Conservation (phyloP, 2,888 invertebrate genomes). For the Lysandra bellargus region DNA sequence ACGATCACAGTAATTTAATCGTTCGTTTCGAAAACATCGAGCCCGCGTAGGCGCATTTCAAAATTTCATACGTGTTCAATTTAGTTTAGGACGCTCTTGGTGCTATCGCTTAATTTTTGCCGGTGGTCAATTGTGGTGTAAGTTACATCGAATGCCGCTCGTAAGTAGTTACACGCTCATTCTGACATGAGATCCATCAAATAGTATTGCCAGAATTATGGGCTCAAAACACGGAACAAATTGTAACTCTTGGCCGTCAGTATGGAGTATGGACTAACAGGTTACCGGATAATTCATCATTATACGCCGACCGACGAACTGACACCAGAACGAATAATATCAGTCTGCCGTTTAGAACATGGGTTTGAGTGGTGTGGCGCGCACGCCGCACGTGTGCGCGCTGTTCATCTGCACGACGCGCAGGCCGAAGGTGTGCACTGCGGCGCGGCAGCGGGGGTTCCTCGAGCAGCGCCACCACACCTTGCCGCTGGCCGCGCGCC, state of each 20-base stretch:
- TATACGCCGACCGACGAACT: neutral
- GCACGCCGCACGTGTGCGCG: slow-evolving; percentile 74
- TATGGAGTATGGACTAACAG: too few species aligned
- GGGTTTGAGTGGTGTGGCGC: slow-evolving; percentile 71
- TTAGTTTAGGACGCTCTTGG: slow-evolving; percentile 60
- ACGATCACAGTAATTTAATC: slow-evolving; percentile 66
- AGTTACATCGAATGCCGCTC: neutral
- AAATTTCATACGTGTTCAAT: neutral
- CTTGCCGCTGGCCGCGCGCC: slow-evolving; percentile 74
- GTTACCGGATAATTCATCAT: too few species aligned
- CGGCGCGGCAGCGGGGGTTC: slow-evolving; percentile 74
- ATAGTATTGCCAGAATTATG: too few species aligned
- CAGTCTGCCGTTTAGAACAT: slow-evolving; percentile 54
- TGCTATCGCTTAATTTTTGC: slow-evolving; percentile 51
- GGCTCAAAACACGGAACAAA: too few species aligned
- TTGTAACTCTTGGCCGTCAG: too few species aligned
- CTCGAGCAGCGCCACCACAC: slow-evolving; percentile 77
- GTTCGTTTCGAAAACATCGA: slow-evolving; percentile 55
- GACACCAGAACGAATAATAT: neutral
- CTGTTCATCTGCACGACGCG: slow-evolving; percentile 77
- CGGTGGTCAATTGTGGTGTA: neutral
- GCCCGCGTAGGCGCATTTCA: slow-evolving; percentile 40
- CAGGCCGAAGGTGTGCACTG: slow-evolving; percentile 73
- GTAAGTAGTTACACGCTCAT: neutral
- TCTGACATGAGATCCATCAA: neutral